These are phyloP conservation scores for Hipposideros larvatus DNA, from an alignment of 2,797 vertebrate species.

Conservation along the genomic window DNA sequence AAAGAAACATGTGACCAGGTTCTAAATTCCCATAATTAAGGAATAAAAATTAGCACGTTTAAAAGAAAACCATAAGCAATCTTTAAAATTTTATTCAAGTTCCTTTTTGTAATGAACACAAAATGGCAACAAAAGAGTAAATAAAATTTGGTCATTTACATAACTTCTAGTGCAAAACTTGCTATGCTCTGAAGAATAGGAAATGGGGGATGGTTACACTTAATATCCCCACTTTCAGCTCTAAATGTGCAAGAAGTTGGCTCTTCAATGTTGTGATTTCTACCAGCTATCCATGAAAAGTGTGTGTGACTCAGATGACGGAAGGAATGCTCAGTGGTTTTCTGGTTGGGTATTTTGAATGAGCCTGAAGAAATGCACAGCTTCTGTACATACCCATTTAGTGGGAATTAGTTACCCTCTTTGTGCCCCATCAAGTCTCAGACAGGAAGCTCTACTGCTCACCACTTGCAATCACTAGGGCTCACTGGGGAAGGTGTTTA, in stretches of 20 bases:
- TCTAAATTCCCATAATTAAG: not conserved
- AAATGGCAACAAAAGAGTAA: constrained; percentile 33
- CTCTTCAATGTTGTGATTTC: not conserved
- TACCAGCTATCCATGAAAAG: constrained; percentile 42
- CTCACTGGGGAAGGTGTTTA: constrained; percentile 60
- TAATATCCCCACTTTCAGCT: not conserved
- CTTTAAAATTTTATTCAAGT: constrained; percentile 15
- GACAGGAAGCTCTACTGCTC: constrained; percentile 24
- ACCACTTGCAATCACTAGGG: not conserved
- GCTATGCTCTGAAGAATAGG: not conserved
- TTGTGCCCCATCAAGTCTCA: not conserved
- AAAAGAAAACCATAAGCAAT: not conserved
- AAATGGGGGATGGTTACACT: not conserved
- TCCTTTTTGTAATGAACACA: not conserved
- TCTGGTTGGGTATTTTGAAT: not conserved
- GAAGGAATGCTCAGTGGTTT: not conserved
- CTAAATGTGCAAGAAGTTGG: not conserved
- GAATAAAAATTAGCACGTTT: not conserved
- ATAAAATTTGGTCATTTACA: not conserved
- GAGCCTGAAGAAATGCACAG: not conserved
- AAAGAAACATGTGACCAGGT: not conserved
- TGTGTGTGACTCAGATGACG: not conserved
- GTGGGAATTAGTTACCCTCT: not conserved
- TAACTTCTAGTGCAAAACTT: not conserved
- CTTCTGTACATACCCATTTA: not conserved